Evolutionary conservation across 2,113 vertebrate genomes (phyloP).

Genomic region (Scalopus aquaticus): DNA sequence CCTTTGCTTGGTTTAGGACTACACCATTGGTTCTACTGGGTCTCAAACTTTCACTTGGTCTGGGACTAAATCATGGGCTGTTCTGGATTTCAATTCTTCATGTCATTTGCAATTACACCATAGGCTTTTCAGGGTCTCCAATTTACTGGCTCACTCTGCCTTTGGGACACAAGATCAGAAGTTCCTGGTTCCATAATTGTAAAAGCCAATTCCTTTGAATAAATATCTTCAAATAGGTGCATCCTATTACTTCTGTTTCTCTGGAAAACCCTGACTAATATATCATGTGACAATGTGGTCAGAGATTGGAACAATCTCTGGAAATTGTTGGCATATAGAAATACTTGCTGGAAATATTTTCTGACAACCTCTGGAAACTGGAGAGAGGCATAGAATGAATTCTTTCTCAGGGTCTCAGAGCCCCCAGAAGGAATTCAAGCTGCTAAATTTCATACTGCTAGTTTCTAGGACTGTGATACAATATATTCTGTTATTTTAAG

Average conservation of each 20-base stretch:
- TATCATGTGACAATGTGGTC: not conserved
- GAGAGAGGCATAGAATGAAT: not conserved
- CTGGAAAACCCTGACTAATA: not conserved
- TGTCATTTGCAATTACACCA: no score
- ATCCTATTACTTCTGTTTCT: not conserved
- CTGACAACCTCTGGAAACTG: not conserved
- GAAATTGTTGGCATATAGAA: no score
- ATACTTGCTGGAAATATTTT: no score
- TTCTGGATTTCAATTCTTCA: no score
- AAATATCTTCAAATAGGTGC: not conserved
- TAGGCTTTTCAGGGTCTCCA: no score
- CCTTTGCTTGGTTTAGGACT: not conserved
- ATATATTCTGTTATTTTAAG: no score
- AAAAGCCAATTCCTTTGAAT: not conserved
- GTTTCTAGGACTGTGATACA: no score
- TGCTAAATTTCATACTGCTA: not conserved
- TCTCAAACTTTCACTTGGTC: not conserved
- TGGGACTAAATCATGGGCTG: no score
- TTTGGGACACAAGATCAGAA: no score
- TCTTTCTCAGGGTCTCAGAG: not conserved
- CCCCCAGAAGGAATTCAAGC: not conserved
- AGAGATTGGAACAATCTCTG: not conserved
- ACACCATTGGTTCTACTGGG: no score
- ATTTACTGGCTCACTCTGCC: no score
- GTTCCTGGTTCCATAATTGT: not conserved